Evolutionary conservation across 2,113 vertebrate genomes (phyloP), one percentile per base, ranked within the genome.

Genomic region (Hepsetus odoe): DNA sequence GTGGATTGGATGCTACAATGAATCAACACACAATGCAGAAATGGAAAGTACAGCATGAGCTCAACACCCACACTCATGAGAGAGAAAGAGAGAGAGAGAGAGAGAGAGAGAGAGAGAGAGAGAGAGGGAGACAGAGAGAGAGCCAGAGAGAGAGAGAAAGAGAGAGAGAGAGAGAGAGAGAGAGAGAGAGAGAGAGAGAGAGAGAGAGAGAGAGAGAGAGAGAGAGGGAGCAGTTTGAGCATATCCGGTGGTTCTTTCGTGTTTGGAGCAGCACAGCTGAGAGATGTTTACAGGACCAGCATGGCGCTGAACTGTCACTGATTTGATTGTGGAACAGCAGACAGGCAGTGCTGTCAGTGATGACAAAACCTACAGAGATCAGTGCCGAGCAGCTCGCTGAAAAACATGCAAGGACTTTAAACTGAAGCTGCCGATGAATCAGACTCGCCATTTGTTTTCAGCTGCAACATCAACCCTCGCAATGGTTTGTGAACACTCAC

Each of bases 1-100:
- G 88, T 87, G 91, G 89, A 91, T 91, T 88, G 88, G 84, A 90
- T 87, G 88, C 87, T 88, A 92, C 89, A 91, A 90, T 88, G 88
- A 88, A 88, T 89, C 86, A 87, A 92, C 90, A 89, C 84, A 88
- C 83, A 87, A 88, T 70, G 86, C 86, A 85, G 87, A 92, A 91
- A 91, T 90, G 90, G 89, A 89, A 91, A 90, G 89, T 87, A 86
- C 86, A 91, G 89, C 85, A 83, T 81, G 87, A 90, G 88, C 88
- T 85, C 76, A 85, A 89, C 91, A 66, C 91, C 91, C 90, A 92
- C 92, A 87, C 86, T 67, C 72, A 73, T 77, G 5, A 67, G 77
- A 75, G 49, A 62, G 9, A 18, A 24, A 74, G 38, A 75, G 22
- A 71, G 16, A 24, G 62, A 49, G 42, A 59, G 46, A 14, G 40